Percentiles rank a stretch among this genome's conserved stretches.
Conservation (phyloP, 2,797 vertebrate species). For the Poeciliopsis presidionis region DNA sequence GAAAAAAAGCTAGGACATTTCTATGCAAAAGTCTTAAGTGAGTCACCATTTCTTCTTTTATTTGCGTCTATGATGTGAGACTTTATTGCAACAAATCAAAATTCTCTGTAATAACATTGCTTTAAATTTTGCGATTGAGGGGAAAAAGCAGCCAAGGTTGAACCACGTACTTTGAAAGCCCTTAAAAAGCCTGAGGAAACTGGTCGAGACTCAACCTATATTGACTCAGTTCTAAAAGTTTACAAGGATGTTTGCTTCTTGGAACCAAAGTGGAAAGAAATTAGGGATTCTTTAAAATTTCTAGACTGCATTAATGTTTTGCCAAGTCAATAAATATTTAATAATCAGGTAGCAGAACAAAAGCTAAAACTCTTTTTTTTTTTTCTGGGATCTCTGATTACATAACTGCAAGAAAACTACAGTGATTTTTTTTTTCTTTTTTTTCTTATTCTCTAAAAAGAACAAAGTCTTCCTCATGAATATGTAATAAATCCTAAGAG, state of each 20-base stretch:
- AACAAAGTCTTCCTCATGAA: slow-evolving; percentile 22
- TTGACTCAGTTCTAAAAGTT: not conserved
- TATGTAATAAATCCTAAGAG: slow-evolving; percentile 28
- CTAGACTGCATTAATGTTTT: not conserved
- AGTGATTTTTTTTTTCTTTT: not conserved
- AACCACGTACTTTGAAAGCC: not conserved
- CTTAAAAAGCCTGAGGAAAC: not conserved
- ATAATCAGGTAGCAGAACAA: slow-evolving; percentile 8
- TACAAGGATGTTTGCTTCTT: not conserved
- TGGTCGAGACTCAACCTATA: not conserved
- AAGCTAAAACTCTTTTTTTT: not conserved
- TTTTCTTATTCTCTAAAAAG: slow-evolving; percentile 10
- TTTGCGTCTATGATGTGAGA: not conserved
- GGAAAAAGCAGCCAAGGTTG: not conserved
- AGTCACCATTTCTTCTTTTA: not conserved
- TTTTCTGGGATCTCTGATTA: not conserved
- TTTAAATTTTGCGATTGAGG: not conserved
- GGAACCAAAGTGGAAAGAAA: not conserved
- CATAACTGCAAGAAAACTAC: not conserved
- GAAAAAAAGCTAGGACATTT: not conserved
- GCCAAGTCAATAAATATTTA: slow-evolving; percentile 1
- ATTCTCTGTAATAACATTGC: not conserved
- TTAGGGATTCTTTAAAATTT: not conserved
- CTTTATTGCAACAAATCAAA: not conserved
- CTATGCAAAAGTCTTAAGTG: not conserved